Conservation (phyloP, 2,888 invertebrate genomes). For the Merodon equestris region DNA sequence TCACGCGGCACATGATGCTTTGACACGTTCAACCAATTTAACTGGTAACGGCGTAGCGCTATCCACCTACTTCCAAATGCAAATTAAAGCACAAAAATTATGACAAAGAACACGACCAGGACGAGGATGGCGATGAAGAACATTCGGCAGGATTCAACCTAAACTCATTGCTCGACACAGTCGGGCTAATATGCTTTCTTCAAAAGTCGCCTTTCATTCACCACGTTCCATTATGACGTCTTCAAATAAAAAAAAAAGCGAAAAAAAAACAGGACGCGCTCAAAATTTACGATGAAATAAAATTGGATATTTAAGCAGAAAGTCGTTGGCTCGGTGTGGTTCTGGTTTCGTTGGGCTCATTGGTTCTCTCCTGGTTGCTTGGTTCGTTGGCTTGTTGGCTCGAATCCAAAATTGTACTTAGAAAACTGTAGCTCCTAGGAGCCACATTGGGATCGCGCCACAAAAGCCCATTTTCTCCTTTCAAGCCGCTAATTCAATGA, state of each 20-base stretch:
- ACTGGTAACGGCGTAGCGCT: constrained; percentile 1
- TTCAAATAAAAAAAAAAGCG: constrained; percentile 41
- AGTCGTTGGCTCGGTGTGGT: not conserved
- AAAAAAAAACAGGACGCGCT: constrained; percentile 20
- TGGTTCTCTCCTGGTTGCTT: not conserved
- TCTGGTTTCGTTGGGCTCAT: not conserved
- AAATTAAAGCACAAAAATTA: constrained; percentile 63
- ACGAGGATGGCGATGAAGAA: not conserved
- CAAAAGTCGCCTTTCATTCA: not conserved
- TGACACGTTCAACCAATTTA: constrained; percentile 65
- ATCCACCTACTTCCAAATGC: constrained; percentile 43
- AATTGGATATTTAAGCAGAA: constrained; percentile 56
- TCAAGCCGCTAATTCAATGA: constrained; percentile 67
- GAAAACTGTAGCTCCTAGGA: constrained; percentile 1
- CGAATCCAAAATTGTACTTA: constrained; percentile 64
- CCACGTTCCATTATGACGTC: constrained; percentile 43
- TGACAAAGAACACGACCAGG: constrained; percentile 42
- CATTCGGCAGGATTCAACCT: constrained; percentile 53
- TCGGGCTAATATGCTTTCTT: constrained; percentile 48
- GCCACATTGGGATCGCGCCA: constrained; percentile 22
- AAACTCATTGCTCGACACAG: constrained; percentile 29
- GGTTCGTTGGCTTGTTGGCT: constrained; percentile 37
- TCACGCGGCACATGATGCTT: constrained; percentile 34
- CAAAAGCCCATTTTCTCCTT: constrained; percentile 65
- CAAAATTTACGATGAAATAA: constrained; percentile 63